Percentiles rank a stretch among this genome's conserved stretches.
phyloP scores from a whole-genome alignment of 2,888 invertebrate species.

The Aethes cnicana region DNA sequence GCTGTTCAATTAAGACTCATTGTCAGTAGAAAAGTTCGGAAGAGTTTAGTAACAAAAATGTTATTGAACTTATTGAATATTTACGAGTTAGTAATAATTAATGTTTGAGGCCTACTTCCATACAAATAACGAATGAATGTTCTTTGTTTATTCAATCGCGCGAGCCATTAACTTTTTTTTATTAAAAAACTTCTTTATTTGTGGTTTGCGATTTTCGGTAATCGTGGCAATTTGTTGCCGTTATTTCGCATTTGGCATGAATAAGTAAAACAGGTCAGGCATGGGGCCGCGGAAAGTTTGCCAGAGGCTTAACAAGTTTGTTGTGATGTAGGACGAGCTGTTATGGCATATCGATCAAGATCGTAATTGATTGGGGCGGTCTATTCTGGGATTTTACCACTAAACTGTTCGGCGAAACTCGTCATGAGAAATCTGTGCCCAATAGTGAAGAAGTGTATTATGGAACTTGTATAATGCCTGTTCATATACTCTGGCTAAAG shows the following conservation, averaged over 20 bases:
- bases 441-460: too few relatives aligned
- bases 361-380: not conserved
- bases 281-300: constrained; percentile 10
- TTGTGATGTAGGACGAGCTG: constrained; percentile 2
- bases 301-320: constrained; percentile 6
- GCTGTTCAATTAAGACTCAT: too few relatives aligned
- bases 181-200: constrained; percentile 42
- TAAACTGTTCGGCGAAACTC: too few relatives aligned
- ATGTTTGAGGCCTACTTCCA: constrained; percentile 36
- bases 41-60: too few relatives aligned
- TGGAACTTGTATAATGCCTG: too few relatives aligned
- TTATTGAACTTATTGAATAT: too few relatives aligned
- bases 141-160: constrained; percentile 35
- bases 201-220: constrained; percentile 33
- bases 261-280: constrained; percentile 9
- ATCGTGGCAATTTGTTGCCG: constrained; percentile 23
- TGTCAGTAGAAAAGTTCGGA: too few relatives aligned
- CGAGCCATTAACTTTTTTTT: constrained; percentile 35
- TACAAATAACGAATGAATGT: constrained; percentile 33
- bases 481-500: too few relatives aligned
- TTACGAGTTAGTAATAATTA: constrained; percentile 34
- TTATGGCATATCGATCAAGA: not conserved
- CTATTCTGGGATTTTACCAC: too few relatives aligned
- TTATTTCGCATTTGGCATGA: constrained; percentile 19
- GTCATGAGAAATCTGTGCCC: too few relatives aligned